Evolutionary conservation across 2,888 invertebrate species (phyloP), one percentile per base, ranked within the genome.

Genomic region (Melanophora roralis): DNA sequence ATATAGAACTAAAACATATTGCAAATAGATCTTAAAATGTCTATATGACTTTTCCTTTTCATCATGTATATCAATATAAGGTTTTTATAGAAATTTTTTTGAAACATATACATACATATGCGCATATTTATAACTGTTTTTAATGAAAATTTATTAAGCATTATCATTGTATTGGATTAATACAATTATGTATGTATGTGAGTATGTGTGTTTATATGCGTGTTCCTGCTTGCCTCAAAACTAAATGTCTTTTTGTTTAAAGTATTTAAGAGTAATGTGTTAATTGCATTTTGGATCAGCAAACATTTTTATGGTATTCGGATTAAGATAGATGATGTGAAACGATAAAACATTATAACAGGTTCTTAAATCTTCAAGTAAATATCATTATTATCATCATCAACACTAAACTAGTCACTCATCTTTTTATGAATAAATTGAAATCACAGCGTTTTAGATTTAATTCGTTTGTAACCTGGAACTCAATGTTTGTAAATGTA

Each of bases 251-350:
- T 51, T 74, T 74, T 74, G 67, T 60, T 14, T 74, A 67, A 73
- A 78, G 69, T 59, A 62, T 73, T 73, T 72, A 72, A 64, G 19
- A 64, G 68, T 72, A 73, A 80, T 80, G 80, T 80, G 80, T 80
- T 80, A 80, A 80, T 80, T 80, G 76, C 80, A 65, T 80, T 80
- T 80, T 72, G 76, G 80, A 76, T 80, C 76, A 80, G 59, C 80
- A 80, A 76, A 76, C 72, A 76, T 76, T 62, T 73, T 76, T 80
- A 64, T 80, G 76, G 64, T 51, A 57, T 71, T 64, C 64, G 69
- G 80, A 68, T 80, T 80, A 80, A 80, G 68, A 73, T 68, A 59
- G 72, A 51, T n/a, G n/a, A n/a, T 68, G 71, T 75, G 79, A 65
- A 74, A 71, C 67, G 80, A 80, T 80, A 76, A 80, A 62, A 49